These are phyloP conservation scores for Cactoblastis cactorum DNA, from an alignment of 2,888 invertebrate genomes.

Conservation along the genomic window DNA sequence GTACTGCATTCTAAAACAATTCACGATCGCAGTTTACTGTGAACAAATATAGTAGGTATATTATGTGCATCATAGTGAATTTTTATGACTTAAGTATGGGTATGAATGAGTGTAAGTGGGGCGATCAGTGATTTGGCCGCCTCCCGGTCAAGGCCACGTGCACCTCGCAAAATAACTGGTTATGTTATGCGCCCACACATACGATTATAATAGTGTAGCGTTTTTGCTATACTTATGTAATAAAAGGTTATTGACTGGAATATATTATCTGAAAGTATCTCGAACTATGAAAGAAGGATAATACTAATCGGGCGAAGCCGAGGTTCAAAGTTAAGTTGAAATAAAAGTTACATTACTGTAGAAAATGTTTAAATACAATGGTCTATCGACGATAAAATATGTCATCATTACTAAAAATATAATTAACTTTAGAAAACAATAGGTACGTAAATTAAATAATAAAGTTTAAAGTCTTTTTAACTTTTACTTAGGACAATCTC, in stretches of 20 bases:
- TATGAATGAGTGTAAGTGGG: conserved; percentile 35
- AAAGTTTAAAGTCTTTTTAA: background rate
- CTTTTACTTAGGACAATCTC: background rate
- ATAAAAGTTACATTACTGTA: too few species aligned
- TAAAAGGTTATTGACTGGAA: conserved; percentile 35
- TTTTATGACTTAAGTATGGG: conserved; percentile 14
- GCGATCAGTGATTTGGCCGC: conserved; percentile 50
- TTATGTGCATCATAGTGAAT: background rate
- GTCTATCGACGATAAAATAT: too few species aligned
- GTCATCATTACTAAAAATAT: too few species aligned
- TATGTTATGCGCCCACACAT: conserved; percentile 62
- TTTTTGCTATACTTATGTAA: conserved; percentile 36
- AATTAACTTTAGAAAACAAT: too few species aligned
- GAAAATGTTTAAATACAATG: too few species aligned
- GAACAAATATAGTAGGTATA: background rate
- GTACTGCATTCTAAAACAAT: background rate
- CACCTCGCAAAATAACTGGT: conserved; percentile 71
- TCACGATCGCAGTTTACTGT: background rate
- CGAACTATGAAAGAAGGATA: too few species aligned
- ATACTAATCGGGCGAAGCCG: too few species aligned
- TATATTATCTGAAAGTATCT: background rate
- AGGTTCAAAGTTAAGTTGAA: too few species aligned
- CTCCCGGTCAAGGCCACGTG: conserved; percentile 72
- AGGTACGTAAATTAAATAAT: too few species aligned
- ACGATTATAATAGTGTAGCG: conserved; percentile 46